Base-by-base conservation (phyloP, 2,888 invertebrate genomes). In the Erebia ligea region DNA sequence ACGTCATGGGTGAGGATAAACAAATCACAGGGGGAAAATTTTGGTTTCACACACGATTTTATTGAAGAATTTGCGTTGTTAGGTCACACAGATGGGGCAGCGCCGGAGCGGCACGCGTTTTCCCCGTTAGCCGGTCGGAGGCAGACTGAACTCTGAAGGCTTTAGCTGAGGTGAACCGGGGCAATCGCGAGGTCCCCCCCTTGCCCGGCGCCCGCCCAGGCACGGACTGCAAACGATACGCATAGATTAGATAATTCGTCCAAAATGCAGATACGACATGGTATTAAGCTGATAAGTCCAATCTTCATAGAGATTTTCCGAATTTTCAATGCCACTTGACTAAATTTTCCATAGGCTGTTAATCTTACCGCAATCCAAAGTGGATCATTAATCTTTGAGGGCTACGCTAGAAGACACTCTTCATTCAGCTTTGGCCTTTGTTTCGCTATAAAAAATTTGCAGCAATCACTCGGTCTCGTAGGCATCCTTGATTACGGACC, bases 111-210 rank as follows among this genome's bases (percentile, higher is more conserved):
- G 78, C 70, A 68, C 67, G 71, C 88, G 80, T 82, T 77, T 80
- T 73, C 75, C 76, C 83, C 68, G 69, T 66, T 67, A 79, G 76
- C 77, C 83, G 82, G 81, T 80, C 81, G 77, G 80, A 81, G 82
- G 82, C 82, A 80, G 81, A 91, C 92, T 91, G 86, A 86, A 86
- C 89, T 88, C 86, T 88, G 86, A 86, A 86, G 89, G 88, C 86
- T 88, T 79, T 81, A 72, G 76, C 74, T 78, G 81, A 82, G 82
- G 81, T 83, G 80, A 79, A 80, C 80, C 81, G 86, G 88, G 89
- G 87, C 84, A 84, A 81, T 82, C 78, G 80, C 73, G 74, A 76
- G 76, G 42, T 76, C 80, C 79, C 76, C 74, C 80, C 69, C 77
- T 73, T 77, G 82, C 82, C 81, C 80, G 81, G 77, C 81, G 83